A percentile compares a stretch with the other conserved stretches of the same genome.
Conservation (phyloP, 1,140 invertebrate genomes). For the Dendrolimus punctatus region DNA sequence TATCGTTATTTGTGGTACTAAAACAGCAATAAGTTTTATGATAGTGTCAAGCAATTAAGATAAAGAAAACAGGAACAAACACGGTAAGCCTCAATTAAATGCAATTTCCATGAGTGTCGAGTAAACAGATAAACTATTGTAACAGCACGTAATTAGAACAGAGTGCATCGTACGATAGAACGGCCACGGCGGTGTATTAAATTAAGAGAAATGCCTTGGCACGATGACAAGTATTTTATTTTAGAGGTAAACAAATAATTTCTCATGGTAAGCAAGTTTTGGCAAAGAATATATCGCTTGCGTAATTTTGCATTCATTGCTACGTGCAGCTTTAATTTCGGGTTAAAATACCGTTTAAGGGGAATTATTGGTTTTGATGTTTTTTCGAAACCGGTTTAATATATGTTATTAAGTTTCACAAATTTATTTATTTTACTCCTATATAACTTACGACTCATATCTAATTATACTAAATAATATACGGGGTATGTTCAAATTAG, state of each 20-base stretch:
- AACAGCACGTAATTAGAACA: conserved; percentile 14
- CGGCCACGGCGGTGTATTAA: conserved; percentile 5
- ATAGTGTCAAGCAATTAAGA: no score
- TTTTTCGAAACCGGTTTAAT: no score
- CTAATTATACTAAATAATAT: no score
- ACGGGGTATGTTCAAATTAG: no score
- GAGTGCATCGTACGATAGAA: conserved; percentile 27
- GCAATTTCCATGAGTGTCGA: neutral
- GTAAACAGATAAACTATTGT: conserved; percentile 12
- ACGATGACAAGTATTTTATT: conserved; percentile 17
- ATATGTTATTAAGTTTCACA: no score
- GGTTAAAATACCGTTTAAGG: no score
- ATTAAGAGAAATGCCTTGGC: conserved; percentile 13
- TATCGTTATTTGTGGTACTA: no score
- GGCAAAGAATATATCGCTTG: conserved; percentile 2
- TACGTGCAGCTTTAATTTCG: neutral
- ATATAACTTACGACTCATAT: no score
- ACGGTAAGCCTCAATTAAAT: conserved; percentile 1
- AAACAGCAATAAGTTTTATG: no score
- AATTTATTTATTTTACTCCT: no score
- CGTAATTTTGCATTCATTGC: conserved; percentile 4
- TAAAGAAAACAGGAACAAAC: neutral
- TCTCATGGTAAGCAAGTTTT: conserved; percentile 11
- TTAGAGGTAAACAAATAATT: conserved; percentile 17
- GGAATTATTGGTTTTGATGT: no score